Conservation (phyloP, 2,888 invertebrate genomes). For the Octodonta nipae region DNA sequence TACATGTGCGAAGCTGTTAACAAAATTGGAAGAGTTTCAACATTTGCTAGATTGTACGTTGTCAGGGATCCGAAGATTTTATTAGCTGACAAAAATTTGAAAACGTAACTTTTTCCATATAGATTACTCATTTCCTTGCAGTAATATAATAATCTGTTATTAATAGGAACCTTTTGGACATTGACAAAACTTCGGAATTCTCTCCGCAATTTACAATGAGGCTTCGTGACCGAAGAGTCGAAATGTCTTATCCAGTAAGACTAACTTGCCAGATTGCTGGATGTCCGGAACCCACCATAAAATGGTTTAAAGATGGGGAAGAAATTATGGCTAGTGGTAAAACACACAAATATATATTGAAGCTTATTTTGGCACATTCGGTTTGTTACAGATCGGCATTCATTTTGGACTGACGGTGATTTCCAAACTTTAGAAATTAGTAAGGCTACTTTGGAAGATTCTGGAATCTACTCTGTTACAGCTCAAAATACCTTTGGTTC, state of each 20-base stretch:
- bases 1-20: constrained; percentile 78
- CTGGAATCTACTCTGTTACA: constrained; percentile 64
- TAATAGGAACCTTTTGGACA: constrained; percentile 28
- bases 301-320: constrained; percentile 74
- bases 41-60: constrained; percentile 69
- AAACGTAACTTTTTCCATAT: constrained; percentile 49
- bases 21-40: constrained; percentile 63
- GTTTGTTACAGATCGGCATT: constrained; percentile 39
- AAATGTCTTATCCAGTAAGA: constrained; percentile 69
- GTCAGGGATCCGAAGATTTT: constrained; percentile 60
- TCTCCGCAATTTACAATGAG: constrained; percentile 79
- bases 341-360: constrained; percentile 1
- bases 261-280: constrained; percentile 76
- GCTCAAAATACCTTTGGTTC: constrained; percentile 73
- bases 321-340: constrained; percentile 47
- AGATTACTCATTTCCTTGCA: neutral
- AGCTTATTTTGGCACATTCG: neutral
- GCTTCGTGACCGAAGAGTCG: constrained; percentile 67
- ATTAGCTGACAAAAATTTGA: constrained; percentile 62
- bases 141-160: constrained; percentile 5
- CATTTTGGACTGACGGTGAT: constrained; percentile 51
- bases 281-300: constrained; percentile 56
- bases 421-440: constrained; percentile 80
- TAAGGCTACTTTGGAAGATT: constrained; percentile 62
- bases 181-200: constrained; percentile 37